Conservation (phyloP, 2,888 invertebrate species). For the Heliconius cydno region DNA sequence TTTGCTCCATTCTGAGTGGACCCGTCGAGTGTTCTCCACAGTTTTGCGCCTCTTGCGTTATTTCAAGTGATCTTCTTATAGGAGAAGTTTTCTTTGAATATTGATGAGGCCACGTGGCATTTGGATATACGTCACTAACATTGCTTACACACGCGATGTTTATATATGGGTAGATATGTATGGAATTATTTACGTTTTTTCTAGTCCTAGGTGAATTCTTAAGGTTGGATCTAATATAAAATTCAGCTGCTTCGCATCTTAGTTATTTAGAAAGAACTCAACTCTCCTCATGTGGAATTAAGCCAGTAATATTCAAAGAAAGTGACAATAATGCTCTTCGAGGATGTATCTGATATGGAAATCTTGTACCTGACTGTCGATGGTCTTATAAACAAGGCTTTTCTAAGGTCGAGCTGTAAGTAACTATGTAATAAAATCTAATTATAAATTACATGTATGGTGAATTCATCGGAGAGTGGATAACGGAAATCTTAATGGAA, state of each 20-base stretch:
- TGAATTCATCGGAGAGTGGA: too few species aligned
- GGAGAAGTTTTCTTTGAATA: constrained; percentile 22
- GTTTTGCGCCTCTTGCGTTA: constrained; percentile 20
- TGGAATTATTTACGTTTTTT: not conserved
- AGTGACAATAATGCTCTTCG: not conserved
- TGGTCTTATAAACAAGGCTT: too few species aligned
- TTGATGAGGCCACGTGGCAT: constrained; percentile 4
- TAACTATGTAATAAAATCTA: not conserved
- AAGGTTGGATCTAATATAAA: not conserved
- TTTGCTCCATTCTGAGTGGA: constrained; percentile 14
- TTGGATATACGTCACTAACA: not conserved
- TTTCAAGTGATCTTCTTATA: constrained; percentile 2
- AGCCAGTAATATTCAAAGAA: not conserved
- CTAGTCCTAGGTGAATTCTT: not conserved
- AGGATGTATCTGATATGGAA: not conserved
- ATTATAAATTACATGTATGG: too few species aligned
- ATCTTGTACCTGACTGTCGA: not conserved
- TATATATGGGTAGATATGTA: not conserved
- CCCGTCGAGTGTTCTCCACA: constrained; percentile 7
- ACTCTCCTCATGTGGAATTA: not conserved
- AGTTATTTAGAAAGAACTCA: not conserved
- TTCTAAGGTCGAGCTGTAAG: not conserved
- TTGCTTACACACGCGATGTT: not conserved
- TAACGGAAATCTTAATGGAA: too few species aligned
- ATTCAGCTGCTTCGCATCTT: not conserved